These are phyloP conservation scores for Stigmatopora argus DNA, from an alignment of 2,113 vertebrate species.

Conservation along the genomic window DNA sequence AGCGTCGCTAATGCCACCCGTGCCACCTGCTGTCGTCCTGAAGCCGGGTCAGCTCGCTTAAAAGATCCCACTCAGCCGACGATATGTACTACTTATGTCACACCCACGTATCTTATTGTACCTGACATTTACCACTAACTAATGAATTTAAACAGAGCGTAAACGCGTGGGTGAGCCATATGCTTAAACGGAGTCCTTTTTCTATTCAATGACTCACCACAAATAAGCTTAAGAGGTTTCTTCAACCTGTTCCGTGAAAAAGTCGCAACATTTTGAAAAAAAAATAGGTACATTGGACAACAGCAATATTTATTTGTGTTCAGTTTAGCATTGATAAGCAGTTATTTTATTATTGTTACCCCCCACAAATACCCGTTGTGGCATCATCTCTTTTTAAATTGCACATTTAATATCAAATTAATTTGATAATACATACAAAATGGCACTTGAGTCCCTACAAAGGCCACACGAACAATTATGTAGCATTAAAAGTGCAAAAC, in stretches of 20 bases:
- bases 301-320: no score
- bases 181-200: neutral
- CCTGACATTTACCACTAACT: neutral
- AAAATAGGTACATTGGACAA: no score
- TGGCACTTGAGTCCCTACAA: slow-evolving; percentile 47
- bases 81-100: slow-evolving; percentile 24
- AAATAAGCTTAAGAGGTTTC: no score
- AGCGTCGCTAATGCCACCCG: slow-evolving; percentile 56
- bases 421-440: slow-evolving; percentile 23
- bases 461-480: slow-evolving; percentile 40
- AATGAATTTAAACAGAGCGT: neutral
- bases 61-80: slow-evolving; percentile 28
- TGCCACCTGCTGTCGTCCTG: slow-evolving; percentile 57
- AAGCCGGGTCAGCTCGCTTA: slow-evolving; percentile 15
- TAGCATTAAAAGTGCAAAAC: slow-evolving; percentile 3
- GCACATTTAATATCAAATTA: slow-evolving; percentile 32
- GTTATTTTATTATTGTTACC: no score
- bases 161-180: neutral
- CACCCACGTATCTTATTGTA: slow-evolving; percentile 1
- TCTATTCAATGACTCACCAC: neutral
- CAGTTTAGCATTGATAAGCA: no score
- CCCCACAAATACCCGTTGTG: slow-evolving; percentile 2
- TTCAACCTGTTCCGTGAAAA: no score
- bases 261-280: no score
- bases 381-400: slow-evolving; percentile 35